phyloP scores from a whole-genome alignment of 2,888 invertebrate species.

The Ephialtes manifestator region DNA sequence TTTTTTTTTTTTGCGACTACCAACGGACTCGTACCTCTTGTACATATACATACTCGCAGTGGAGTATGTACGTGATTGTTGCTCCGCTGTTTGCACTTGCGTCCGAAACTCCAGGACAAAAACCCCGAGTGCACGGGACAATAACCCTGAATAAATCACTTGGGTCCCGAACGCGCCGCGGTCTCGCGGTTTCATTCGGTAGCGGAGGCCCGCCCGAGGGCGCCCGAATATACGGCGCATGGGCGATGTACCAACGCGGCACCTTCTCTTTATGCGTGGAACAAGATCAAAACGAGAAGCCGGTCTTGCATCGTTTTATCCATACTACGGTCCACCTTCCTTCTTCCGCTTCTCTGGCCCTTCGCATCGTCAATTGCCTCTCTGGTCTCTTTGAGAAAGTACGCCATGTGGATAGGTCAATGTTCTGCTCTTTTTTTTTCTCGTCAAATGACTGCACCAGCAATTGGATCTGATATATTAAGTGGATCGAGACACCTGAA shows the following conservation, averaged over 20 bases:
- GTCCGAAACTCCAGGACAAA: constrained; percentile 73
- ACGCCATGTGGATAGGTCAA: constrained; percentile 33
- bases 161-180: constrained; percentile 52
- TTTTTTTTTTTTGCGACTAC: constrained; percentile 1
- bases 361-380: constrained; percentile 23
- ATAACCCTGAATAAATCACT: constrained; percentile 83
- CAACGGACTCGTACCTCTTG: constrained; percentile 31
- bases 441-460: constrained; percentile 15
- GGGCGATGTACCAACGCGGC: constrained; percentile 12
- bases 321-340: constrained; percentile 13
- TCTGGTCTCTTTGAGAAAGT: background rate
- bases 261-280: constrained; percentile 50
- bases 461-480: background rate
- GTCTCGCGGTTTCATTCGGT: constrained; percentile 49
- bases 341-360: constrained; percentile 25
- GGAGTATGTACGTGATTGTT: constrained; percentile 16
- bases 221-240: background rate
- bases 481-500: background rate
- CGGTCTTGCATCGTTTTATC: constrained; percentile 44
- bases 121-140: constrained; percentile 77
- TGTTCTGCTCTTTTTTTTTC: constrained; percentile 27
- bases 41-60: constrained; percentile 5
- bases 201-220: constrained; percentile 28
- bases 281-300: constrained; percentile 74
- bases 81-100: constrained; percentile 16